A percentile compares a stretch with the other conserved stretches of the same genome.
phyloP scores from a whole-genome alignment of 53 echinoderm and acorn worm species.

The Temnopleurus reevesii region DNA sequence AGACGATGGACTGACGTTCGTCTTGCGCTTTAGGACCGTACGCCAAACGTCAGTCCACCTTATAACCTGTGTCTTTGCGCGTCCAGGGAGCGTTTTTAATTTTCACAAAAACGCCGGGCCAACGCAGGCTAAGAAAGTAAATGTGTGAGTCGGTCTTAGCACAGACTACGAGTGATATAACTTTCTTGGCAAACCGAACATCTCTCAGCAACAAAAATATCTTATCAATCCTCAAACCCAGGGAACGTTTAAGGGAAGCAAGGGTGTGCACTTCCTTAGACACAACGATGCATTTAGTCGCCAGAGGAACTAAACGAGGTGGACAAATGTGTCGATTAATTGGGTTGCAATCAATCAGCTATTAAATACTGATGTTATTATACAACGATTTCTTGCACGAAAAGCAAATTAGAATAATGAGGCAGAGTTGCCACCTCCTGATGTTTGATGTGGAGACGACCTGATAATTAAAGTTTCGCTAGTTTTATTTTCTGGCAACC shows the following conservation, averaged over 20 bases:
- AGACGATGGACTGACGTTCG: too few species aligned
- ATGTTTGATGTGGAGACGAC: not conserved
- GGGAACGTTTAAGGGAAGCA: constrained; percentile 12
- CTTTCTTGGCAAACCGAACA: not conserved
- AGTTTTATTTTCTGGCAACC: not conserved
- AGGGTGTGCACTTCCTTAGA: constrained; percentile 30
- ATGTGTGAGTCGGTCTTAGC: not conserved
- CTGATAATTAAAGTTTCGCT: not conserved
- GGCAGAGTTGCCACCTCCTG: not conserved
- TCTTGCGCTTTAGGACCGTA: too few species aligned
- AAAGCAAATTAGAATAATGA: not conserved
- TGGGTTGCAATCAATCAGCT: not conserved
- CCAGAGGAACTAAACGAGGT: not conserved
- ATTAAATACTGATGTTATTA: not conserved
- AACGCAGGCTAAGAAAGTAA: too few species aligned
- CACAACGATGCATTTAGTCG: constrained; percentile 16
- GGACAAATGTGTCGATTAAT: not conserved
- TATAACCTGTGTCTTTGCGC: too few species aligned
- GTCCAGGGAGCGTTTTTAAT: too few species aligned
- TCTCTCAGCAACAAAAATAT: constrained; percentile 32
- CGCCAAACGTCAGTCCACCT: too few species aligned
- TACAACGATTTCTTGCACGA: not conserved
- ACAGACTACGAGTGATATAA: not conserved
- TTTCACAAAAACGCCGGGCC: too few species aligned
- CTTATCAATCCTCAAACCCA: constrained; percentile 3